Evolutionary conservation across 1,140 invertebrate genomes (phyloP).

Genomic region (Tribolium castaneum): DNA sequence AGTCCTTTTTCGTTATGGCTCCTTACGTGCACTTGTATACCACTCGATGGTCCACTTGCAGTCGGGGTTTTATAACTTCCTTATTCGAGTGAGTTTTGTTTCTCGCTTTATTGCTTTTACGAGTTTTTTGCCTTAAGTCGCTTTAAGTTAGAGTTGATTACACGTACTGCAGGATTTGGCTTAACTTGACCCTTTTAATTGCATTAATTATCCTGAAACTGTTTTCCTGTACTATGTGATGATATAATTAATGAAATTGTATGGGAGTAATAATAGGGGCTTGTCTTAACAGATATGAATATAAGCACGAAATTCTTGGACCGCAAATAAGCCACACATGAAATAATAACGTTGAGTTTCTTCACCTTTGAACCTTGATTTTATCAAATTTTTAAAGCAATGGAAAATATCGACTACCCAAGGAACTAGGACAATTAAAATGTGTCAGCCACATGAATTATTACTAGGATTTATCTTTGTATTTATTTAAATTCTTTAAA

Average conservation of each 20-base stretch:
- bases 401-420: too few relatives aligned
- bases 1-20: conserved; percentile 72
- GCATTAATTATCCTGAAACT: background rate
- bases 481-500: too few relatives aligned
- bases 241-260: background rate
- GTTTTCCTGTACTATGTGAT: background rate
- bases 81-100: conserved; percentile 73
- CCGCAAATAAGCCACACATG: background rate
- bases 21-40: conserved; percentile 72
- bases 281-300: background rate
- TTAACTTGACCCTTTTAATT: background rate
- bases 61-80: conserved; percentile 71
- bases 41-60: conserved; percentile 75
- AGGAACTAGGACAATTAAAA: too few relatives aligned
- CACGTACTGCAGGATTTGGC: too few relatives aligned
- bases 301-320: background rate
- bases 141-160: too few relatives aligned
- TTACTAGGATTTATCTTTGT: too few relatives aligned
- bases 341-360: background rate
- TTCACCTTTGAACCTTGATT: background rate
- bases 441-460: too few relatives aligned
- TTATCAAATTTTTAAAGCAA: background rate
- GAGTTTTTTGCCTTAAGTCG: background rate
- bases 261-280: background rate
- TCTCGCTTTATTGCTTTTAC: conserved; percentile 19